Conservation (phyloP, 2,113 vertebrate genomes). For the Sorex fumeus region DNA sequence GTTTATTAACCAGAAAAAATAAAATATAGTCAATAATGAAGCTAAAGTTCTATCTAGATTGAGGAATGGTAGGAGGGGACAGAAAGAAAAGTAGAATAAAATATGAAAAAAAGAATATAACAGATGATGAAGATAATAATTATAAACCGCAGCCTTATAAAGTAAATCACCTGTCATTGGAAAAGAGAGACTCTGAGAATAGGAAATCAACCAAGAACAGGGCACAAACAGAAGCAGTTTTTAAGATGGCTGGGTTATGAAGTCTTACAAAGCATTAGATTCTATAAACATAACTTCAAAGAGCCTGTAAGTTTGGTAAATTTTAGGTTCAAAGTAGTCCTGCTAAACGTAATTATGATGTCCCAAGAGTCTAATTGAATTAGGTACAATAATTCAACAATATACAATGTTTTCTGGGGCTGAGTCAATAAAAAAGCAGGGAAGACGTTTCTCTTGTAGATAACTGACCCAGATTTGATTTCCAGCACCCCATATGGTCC, state of each 20-base stretch:
- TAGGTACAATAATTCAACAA: background rate
- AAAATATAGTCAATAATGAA: background rate
- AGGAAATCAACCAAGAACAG: background rate
- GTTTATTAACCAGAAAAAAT: conserved; percentile 4
- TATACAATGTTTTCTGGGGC: conserved; percentile 1
- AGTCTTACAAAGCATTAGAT: background rate
- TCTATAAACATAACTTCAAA: background rate
- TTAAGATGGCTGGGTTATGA: background rate
- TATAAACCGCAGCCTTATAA: background rate
- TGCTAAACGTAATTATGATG: background rate
- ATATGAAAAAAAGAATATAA: background rate
- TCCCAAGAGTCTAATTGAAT: background rate
- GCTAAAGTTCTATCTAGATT: conserved; percentile 9
- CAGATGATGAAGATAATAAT: background rate
- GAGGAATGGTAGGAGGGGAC: background rate
- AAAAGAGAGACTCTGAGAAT: conserved; percentile 7
- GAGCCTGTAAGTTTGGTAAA: background rate
- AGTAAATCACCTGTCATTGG: background rate
- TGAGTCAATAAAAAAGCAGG: too few relatives aligned
- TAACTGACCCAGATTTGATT: too few relatives aligned
- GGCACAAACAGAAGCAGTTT: background rate
- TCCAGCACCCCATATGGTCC: too few relatives aligned
- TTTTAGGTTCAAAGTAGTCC: conserved; percentile 9
- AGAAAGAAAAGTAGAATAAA: background rate
- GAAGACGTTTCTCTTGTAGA: too few relatives aligned